Evolutionary conservation across 2,888 invertebrate species (phyloP).

Genomic region (Cheilosia variabilis): DNA sequence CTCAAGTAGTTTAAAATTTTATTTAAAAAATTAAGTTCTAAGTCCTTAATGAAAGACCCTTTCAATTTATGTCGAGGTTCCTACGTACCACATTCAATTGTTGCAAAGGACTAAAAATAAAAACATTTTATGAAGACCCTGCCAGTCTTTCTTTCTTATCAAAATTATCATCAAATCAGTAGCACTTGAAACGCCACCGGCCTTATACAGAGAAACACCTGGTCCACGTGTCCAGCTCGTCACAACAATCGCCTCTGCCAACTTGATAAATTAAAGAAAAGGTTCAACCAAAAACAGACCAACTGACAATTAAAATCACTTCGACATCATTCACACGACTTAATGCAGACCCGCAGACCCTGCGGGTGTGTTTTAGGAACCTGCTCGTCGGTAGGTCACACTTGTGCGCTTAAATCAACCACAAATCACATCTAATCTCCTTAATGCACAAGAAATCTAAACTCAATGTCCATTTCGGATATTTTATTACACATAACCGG

Average conservation of each 20-base stretch:
- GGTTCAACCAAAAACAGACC: neutral
- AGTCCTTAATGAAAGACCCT: too few species aligned
- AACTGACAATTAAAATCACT: neutral
- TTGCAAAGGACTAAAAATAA: too few species aligned
- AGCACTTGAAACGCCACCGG: too few species aligned
- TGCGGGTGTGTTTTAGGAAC: slow-evolving; percentile 21
- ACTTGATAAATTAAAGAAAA: neutral
- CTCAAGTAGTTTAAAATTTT: too few species aligned
- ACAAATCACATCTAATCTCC: slow-evolving; percentile 75
- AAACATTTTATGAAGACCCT: too few species aligned
- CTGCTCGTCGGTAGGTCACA: slow-evolving; percentile 5
- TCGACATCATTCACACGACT: neutral
- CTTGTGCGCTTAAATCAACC: slow-evolving; percentile 56
- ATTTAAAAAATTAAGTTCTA: too few species aligned
- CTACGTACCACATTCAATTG: too few species aligned
- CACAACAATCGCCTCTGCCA: too few species aligned
- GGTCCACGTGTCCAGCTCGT: neutral
- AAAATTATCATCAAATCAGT: too few species aligned
- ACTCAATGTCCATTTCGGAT: slow-evolving; percentile 73
- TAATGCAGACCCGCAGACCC: neutral
- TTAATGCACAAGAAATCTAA: slow-evolving; percentile 70
- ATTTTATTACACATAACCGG: slow-evolving; percentile 74
- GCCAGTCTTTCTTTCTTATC: too few species aligned
- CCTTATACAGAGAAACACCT: too few species aligned
- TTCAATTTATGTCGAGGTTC: too few species aligned